These are phyloP conservation scores for Drepana falcataria DNA, from an alignment of 2,888 invertebrate genomes.

Conservation along the genomic window DNA sequence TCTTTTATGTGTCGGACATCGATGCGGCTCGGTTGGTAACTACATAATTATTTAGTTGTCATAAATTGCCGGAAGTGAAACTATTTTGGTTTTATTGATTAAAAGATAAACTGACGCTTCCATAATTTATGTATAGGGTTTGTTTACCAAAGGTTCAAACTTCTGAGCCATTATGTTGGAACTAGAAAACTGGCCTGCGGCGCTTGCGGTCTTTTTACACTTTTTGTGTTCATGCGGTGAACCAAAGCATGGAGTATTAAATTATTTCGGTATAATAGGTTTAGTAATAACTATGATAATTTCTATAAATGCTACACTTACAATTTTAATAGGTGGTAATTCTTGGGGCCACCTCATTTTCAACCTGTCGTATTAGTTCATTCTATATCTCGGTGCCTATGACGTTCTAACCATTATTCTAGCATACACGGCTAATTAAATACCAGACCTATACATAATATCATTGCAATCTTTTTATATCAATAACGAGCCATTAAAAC, in stretches of 20 bases:
- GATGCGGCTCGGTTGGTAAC: constrained; percentile 19
- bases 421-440: no score
- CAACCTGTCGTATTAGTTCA: no score
- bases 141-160: constrained; percentile 31
- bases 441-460: no score
- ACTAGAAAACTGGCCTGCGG: neutral
- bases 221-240: neutral
- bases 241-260: neutral
- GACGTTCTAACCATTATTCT: no score
- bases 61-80: constrained; percentile 42
- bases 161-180: constrained; percentile 18
- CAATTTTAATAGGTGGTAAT: neutral
- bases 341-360: no score
- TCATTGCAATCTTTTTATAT: no score
- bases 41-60: constrained; percentile 26
- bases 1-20: constrained; percentile 26
- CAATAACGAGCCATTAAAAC: no score
- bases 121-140: constrained; percentile 28
- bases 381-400: no score
- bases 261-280: neutral
- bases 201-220: neutral
- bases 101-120: constrained; percentile 38
- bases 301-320: neutral
- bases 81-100: constrained; percentile 62
- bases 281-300: neutral